These are phyloP conservation scores for Dendrolimus kikuchii DNA, from an alignment of 1,140 invertebrate genomes.

Conservation along the genomic window DNA sequence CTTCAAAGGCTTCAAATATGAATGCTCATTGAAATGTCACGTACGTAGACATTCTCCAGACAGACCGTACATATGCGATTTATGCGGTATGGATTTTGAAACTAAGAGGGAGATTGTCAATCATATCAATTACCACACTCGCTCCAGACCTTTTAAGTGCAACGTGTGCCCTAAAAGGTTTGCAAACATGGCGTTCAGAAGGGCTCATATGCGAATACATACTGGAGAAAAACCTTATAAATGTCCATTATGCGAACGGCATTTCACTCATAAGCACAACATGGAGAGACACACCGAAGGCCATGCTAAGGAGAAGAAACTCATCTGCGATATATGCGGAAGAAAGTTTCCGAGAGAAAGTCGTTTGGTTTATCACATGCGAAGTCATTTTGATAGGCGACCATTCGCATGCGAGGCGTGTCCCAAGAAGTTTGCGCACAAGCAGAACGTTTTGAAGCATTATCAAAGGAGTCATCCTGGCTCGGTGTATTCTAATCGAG, in stretches of 20 bases:
- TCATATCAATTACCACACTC: slow-evolving; percentile 38
- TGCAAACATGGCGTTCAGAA: slow-evolving; percentile 81
- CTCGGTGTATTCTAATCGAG: slow-evolving; percentile 22
- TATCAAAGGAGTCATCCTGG: slow-evolving; percentile 43
- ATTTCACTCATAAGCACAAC: slow-evolving; percentile 87
- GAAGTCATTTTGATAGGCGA: slow-evolving; percentile 86
- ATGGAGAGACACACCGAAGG: slow-evolving; percentile 85
- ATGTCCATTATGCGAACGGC: slow-evolving; percentile 86
- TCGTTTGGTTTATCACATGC: slow-evolving; percentile 86
- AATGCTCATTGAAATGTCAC: slow-evolving; percentile 39
- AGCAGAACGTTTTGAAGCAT: slow-evolving; percentile 44
- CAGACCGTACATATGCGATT: slow-evolving; percentile 32
- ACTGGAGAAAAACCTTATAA: slow-evolving; percentile 91
- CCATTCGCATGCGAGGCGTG: slow-evolving; percentile 90
- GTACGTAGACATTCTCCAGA: slow-evolving; percentile 31
- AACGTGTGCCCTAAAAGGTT: slow-evolving; percentile 81
- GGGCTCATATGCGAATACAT: slow-evolving; percentile 87
- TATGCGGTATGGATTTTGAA: slow-evolving; percentile 39
- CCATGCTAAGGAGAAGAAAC: slow-evolving; percentile 85
- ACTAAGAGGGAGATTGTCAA: slow-evolving; percentile 41
- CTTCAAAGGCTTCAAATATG: slow-evolving; percentile 35
- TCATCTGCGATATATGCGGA: slow-evolving; percentile 88
- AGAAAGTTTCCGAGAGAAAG: slow-evolving; percentile 85
- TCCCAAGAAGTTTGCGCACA: slow-evolving; percentile 91
- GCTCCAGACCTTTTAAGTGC: slow-evolving; percentile 74